Evolutionary conservation across 2,113 vertebrate species (phyloP), one percentile per base, ranked within the genome.

Genomic region (Catharus bicknelli): DNA sequence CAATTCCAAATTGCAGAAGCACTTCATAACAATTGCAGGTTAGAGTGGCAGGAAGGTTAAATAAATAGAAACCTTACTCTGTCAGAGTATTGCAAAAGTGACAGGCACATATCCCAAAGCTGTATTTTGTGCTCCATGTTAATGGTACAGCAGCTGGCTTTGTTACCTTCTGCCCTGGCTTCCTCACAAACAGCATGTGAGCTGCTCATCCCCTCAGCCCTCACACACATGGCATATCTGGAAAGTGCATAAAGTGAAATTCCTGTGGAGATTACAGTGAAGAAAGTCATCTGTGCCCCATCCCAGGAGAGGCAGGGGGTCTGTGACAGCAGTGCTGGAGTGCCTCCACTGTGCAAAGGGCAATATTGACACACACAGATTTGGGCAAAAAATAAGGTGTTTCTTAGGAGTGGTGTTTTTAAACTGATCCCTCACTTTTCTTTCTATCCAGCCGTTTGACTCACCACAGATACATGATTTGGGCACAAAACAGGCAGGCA

Each of bases 331-430:
- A 61, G 8, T 15, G n/a, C 14, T 10, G 7, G 40, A n/a, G 16
- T 5, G 21, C 8, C 16, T 74, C 8, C 0, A 0, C 5, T 34
- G 21, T 53, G 43, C n/a, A 53, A 66, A 77, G 10, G 5, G n/a
- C 9, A 86, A 61, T n/a, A 36, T 16, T 58, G 38, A 36, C 38
- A 47, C 32, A 29, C 63, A 55, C 5, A 48, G n/a, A 38, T 47
- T n/a, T 53, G 9, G 38, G 42, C 15, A 72, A 64, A 93, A 51
- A 72, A 63, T 64, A 66, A 69, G 25, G 32, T 29, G 10, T 20
- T 80, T 66, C 54, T 88, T 21, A 64, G 11, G 15, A 53, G 7
- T 20, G 11, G 7, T 63, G 10, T 6, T 11, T 84, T 78, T 4
- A 5, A 68, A 48, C 45, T 48, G 10, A 23, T 81, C n/a, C n/a